Base-by-base conservation (phyloP, 2,797 vertebrate genomes). In the Phrynocephalus forsythii region DNA sequence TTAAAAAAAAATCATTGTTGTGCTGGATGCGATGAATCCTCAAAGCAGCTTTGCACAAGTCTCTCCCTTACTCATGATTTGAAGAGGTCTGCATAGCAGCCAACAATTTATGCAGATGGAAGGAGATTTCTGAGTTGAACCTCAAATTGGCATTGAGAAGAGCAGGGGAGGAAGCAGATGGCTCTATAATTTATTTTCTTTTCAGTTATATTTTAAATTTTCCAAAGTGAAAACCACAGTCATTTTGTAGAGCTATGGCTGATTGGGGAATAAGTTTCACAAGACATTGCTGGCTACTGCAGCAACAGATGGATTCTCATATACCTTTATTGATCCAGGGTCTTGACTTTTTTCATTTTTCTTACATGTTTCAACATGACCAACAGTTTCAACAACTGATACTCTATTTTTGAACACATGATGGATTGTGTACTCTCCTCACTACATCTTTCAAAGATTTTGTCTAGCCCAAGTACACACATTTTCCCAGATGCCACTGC, bases 151-250 rank as follows among this genome's bases (percentile, higher is more conserved):
- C 44, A 78, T 50, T 7, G 30, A 20, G 63, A 20, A 85, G 52
- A 79, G 56, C 6, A 20, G 50, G 15, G 11, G 75, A 85, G 3
- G 76, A 71, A 79, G 48, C 84, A 79, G 66, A 79, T 86, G 76
- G 84, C 66, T 71, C 24, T 11, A n/a, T 6, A 11, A 69, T 79
- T 48, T 69, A 56, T 79, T 79, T 86, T 86, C 66, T 86, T 83
- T 50, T 30, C 48, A 60, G 44, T 71, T 87, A 68, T 26, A 78
- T n/a, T 71, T 77, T 69, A 79, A 24, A 60, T 68, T 28, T 56
- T 77, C 67, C 72, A 71, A 60, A 78, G 33, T 60, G 48, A 78
- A 78, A 69, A 83, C 24, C 30, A 63, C 44, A 44, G 50, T 26
- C 69, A 30, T 63, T 73, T 80, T 86, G 33, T 13, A 60, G 3